phyloP scores from a whole-genome alignment of 1,140 invertebrate genomes.

The Hycleus cichorii region DNA sequence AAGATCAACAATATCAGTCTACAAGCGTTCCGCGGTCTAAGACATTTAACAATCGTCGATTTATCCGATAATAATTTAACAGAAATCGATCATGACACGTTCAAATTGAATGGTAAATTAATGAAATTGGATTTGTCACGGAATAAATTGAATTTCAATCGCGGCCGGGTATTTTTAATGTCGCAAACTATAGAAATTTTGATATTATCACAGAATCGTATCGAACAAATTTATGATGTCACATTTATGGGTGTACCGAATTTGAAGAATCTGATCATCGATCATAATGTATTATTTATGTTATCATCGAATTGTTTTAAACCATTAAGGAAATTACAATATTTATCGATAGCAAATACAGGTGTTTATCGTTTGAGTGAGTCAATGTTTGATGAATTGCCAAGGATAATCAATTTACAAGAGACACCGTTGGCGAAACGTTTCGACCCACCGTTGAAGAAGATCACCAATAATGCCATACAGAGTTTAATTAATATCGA shows the following conservation, averaged over 20 bases:
- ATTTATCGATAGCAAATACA: slow-evolving; percentile 35
- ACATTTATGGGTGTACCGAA: slow-evolving; percentile 33
- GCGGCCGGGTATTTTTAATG: slow-evolving; percentile 29
- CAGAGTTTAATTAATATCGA: slow-evolving; percentile 26
- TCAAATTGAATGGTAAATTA: slow-evolving; percentile 47
- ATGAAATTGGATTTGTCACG: slow-evolving; percentile 48
- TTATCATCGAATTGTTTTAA: slow-evolving; percentile 32
- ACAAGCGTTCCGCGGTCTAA: slow-evolving; percentile 53
- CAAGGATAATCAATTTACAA: slow-evolving; percentile 33
- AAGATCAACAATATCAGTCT: slow-evolving; percentile 22
- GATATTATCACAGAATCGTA: slow-evolving; percentile 28
- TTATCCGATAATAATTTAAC: slow-evolving; percentile 55
- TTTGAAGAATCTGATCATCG: slow-evolving; percentile 30
- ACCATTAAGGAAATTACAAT: slow-evolving; percentile 30
- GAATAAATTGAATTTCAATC: slow-evolving; percentile 45
- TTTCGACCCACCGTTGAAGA: slow-evolving; percentile 33
- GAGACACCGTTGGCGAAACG: slow-evolving; percentile 30
- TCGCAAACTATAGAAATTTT: slow-evolving; percentile 30
- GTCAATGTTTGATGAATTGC: slow-evolving; percentile 33
- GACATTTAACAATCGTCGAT: slow-evolving; percentile 58
- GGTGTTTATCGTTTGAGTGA: slow-evolving; percentile 29
- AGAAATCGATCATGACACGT: slow-evolving; percentile 49
- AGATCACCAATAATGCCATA: slow-evolving; percentile 27
- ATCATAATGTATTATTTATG: slow-evolving; percentile 27
- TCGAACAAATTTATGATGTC: slow-evolving; percentile 34